Percentiles rank a stretch among this genome's conserved stretches.
Evolutionary conservation across 2,888 invertebrate genomes (phyloP).

Genomic region (Trisateles emortualis): DNA sequence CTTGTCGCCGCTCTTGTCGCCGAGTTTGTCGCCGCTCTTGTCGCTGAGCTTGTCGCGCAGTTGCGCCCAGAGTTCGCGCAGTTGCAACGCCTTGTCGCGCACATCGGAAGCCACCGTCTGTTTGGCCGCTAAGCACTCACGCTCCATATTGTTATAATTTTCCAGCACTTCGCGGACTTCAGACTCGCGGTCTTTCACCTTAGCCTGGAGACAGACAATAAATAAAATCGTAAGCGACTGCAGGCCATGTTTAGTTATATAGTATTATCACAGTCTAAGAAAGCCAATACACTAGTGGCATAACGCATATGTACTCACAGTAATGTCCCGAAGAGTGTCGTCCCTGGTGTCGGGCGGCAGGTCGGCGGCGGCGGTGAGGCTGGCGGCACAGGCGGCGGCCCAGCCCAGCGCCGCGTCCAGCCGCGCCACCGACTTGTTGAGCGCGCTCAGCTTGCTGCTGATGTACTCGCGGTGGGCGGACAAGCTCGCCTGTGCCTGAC

Average conservation of each 20-base stretch:
- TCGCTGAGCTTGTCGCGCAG: constrained; percentile 16
- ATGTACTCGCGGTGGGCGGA: constrained; percentile 85
- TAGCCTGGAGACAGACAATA: constrained; percentile 57
- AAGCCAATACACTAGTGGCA: too few relatives aligned
- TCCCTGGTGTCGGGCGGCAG: background rate
- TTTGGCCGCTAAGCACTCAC: constrained; percentile 70
- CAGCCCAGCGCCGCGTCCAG: constrained; percentile 78
- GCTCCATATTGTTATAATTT: constrained; percentile 88
- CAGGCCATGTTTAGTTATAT: too few relatives aligned
- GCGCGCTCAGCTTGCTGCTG: constrained; percentile 84
- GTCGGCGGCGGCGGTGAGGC: constrained; percentile 23
- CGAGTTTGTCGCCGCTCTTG: constrained; percentile 1
- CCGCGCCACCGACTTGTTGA: constrained; percentile 84
- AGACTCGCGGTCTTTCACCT: constrained; percentile 84
- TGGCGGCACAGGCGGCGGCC: constrained; percentile 31
- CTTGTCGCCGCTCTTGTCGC: constrained; percentile 11
- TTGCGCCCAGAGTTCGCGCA: constrained; percentile 83
- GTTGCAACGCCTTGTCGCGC: constrained; percentile 79
- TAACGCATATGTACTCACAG: constrained; percentile 32
- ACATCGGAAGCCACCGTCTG: constrained; percentile 61
- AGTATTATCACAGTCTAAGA: too few relatives aligned
- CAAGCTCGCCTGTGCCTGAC: constrained; percentile 77
- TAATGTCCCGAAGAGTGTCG: constrained; percentile 3
- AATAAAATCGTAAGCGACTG: background rate
- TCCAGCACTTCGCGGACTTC: constrained; percentile 88